Percentiles rank a stretch among this genome's conserved stretches.
phyloP scores from a whole-genome alignment of 2,113 vertebrate species.

The Columba livia region DNA sequence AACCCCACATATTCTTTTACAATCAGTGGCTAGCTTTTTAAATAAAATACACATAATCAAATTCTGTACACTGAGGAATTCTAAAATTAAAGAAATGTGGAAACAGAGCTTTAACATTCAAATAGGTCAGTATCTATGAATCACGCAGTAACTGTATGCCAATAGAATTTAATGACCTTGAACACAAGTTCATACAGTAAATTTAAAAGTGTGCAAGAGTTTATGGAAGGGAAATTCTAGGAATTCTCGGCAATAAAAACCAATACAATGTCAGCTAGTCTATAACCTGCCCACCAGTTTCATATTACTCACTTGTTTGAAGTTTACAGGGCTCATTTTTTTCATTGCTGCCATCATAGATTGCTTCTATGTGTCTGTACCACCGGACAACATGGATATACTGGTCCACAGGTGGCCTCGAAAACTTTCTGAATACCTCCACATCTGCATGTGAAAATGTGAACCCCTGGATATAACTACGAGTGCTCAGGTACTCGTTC shows the following conservation, averaged over 20 bases:
- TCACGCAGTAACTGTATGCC: not conserved
- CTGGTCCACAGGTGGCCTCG: slow-evolving; percentile 81
- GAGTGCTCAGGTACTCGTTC: slow-evolving; percentile 89
- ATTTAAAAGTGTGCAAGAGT: not conserved
- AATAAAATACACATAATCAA: not conserved
- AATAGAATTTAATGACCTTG: not conserved
- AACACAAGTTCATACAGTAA: not conserved
- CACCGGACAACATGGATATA: slow-evolving; percentile 92
- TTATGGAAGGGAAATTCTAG: not conserved
- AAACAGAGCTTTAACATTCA: slow-evolving; percentile 12
- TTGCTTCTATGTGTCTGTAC: slow-evolving; percentile 91
- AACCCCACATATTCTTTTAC: not conserved
- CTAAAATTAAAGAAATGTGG: not conserved
- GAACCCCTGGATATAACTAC: slow-evolving; percentile 94
- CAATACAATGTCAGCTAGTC: slow-evolving; percentile 45
- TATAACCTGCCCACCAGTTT: slow-evolving; percentile 35
- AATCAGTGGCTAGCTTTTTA: not conserved
- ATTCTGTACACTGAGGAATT: not conserved
- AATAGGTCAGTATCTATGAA: not conserved
- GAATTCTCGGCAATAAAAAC: slow-evolving; percentile 8
- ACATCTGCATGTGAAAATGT: slow-evolving; percentile 87
- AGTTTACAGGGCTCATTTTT: slow-evolving; percentile 76
- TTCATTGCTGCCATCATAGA: slow-evolving; percentile 79
- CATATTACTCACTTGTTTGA: slow-evolving; percentile 89
- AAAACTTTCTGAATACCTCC: slow-evolving; percentile 85